A percentile compares a stretch with the other conserved stretches of the same genome.
These are phyloP conservation scores for Ypsolopha sequella DNA, from an alignment of 2,888 invertebrate species.

Conservation along the genomic window DNA sequence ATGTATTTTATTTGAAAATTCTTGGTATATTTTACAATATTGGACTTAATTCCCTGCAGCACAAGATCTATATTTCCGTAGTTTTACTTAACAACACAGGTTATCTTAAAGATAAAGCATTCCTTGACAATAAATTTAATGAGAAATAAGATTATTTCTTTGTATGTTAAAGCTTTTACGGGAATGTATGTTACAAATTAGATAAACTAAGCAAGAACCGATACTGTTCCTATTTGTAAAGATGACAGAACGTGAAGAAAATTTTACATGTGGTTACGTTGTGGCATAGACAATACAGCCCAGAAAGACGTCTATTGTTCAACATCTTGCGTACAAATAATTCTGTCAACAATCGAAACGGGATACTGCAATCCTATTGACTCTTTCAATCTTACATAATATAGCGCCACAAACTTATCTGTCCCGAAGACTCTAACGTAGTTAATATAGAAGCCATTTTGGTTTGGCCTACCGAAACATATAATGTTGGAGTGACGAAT, in stretches of 20 bases:
- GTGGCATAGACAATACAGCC: too few relatives aligned
- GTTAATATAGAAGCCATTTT: too few relatives aligned
- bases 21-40: conserved; percentile 58
- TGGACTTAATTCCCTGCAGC: conserved; percentile 32
- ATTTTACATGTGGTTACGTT: too few relatives aligned
- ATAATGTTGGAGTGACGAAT: too few relatives aligned
- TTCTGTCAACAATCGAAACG: too few relatives aligned
- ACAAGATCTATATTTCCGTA: not conserved
- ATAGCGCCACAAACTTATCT: too few relatives aligned
- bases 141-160: not conserved
- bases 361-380: too few relatives aligned
- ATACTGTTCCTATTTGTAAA: not conserved
- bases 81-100: not conserved
- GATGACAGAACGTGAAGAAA: not conserved
- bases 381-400: too few relatives aligned
- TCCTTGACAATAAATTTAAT: not conserved
- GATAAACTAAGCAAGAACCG: not conserved
- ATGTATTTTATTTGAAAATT: conserved; percentile 52
- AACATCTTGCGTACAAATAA: too few relatives aligned
- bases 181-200: not conserved
- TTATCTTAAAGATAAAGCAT: not conserved
- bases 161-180: not conserved
- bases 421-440: too few relatives aligned
- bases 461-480: too few relatives aligned
- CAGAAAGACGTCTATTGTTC: too few relatives aligned